These are phyloP conservation scores for Rhopilema esculentum DNA, from an alignment of 30 jellyfish, hydroid and myxozoan genomes.

Conservation along the genomic window DNA sequence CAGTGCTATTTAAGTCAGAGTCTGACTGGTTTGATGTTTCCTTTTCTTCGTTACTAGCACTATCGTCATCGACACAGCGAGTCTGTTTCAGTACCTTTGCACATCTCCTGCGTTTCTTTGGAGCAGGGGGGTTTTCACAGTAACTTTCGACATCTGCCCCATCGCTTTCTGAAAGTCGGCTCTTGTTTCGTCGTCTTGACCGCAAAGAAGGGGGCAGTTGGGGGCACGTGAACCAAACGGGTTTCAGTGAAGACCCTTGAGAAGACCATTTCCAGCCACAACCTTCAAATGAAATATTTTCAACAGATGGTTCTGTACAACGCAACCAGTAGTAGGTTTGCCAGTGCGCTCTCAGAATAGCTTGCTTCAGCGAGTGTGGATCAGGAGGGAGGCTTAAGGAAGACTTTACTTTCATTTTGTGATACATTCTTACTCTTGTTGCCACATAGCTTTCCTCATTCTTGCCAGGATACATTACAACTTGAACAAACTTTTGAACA, in stretches of 20 bases:
- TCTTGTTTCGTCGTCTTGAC: slow-evolving; percentile 30
- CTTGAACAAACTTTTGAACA: slow-evolving; percentile 51
- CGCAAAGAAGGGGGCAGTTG: slow-evolving; percentile 61
- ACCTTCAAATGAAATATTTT: slow-evolving; percentile 24
- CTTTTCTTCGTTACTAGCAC: slow-evolving; percentile 36
- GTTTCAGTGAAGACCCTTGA: slow-evolving; percentile 8
- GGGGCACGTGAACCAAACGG: slow-evolving; percentile 62
- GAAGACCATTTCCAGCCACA: slow-evolving; percentile 55
- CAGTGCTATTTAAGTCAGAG: slow-evolving; percentile 30
- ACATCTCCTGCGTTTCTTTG: slow-evolving; percentile 56
- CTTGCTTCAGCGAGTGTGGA: slow-evolving; percentile 48
- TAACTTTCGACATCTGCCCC: slow-evolving; percentile 60
- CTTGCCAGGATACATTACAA: slow-evolving; percentile 40
- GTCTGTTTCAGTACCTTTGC: slow-evolving; percentile 26
- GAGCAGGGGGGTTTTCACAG: slow-evolving; percentile 17
- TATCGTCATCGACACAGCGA: slow-evolving; percentile 17
- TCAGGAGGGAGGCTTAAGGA: slow-evolving; percentile 60
- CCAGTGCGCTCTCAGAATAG: slow-evolving; percentile 50
- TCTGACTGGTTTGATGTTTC: slow-evolving; percentile 47
- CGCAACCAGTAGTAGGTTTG: slow-evolving; percentile 62
- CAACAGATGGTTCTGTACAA: slow-evolving; percentile 25
- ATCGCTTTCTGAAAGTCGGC: slow-evolving; percentile 31
- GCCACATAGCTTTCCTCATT: slow-evolving; percentile 43
- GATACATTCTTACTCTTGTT: slow-evolving; percentile 35
- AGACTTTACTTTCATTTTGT: slow-evolving; percentile 43